Evolutionary conservation across 1,140 invertebrate genomes (phyloP).

Genomic region (Saccostrea cuccullata): DNA sequence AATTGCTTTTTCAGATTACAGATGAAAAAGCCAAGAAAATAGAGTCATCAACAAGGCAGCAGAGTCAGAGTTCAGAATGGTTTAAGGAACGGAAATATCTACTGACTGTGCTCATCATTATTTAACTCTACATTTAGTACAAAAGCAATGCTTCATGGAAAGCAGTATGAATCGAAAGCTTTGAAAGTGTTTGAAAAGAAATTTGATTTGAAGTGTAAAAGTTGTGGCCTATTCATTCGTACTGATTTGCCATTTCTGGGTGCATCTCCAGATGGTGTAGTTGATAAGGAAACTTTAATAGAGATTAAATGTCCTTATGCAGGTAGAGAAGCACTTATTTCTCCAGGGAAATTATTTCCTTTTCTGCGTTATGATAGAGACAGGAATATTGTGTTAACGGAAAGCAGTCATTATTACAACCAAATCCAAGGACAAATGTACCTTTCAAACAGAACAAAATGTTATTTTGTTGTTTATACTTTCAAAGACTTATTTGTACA

Average conservation of each 20-base stretch:
- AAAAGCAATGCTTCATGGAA: conserved; percentile 28
- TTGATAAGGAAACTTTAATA: background rate
- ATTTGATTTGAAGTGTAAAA: background rate
- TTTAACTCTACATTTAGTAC: background rate
- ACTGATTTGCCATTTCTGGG: background rate
- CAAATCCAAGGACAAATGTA: background rate
- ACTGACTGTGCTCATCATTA: conserved; percentile 16
- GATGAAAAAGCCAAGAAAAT: background rate
- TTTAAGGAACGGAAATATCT: conserved; percentile 14
- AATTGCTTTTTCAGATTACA: background rate
- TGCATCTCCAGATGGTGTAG: background rate
- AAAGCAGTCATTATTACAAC: background rate
- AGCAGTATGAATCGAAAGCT: conserved; percentile 27
- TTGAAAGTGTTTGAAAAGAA: background rate
- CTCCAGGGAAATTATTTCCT: background rate
- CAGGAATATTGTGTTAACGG: background rate
- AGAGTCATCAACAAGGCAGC: background rate
- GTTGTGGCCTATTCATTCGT: background rate
- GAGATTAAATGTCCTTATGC: background rate
- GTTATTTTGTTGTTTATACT: background rate
- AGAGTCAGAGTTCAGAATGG: background rate
- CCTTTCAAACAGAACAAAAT: background rate
- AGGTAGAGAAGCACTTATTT: background rate
- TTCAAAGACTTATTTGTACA: background rate
- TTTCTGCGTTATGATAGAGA: background rate